Conservation (phyloP, 1,140 invertebrate genomes). For the Temnothorax nylanderi region DNA sequence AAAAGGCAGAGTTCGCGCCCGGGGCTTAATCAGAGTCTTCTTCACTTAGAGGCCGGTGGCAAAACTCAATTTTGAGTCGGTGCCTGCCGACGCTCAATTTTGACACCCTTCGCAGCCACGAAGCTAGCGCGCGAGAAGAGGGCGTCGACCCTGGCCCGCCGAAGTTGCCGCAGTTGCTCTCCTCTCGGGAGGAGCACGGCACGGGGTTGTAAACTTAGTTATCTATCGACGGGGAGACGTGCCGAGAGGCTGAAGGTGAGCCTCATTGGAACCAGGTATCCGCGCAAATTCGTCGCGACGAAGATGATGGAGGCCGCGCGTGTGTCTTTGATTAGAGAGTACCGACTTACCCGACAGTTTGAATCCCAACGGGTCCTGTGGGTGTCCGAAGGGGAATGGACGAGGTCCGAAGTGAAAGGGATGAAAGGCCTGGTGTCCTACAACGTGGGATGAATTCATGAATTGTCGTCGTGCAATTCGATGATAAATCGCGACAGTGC, state of each 20-base stretch:
- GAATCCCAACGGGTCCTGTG: conserved; percentile 92
- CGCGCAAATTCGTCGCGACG: conserved; percentile 45
- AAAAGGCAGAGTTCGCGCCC: conserved; percentile 76
- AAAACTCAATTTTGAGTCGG: conserved; percentile 85
- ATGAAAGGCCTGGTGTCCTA: conserved; percentile 93
- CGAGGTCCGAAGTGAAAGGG: conserved; percentile 94
- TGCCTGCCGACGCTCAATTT: conserved; percentile 83
- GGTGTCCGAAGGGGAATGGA: conserved; percentile 92
- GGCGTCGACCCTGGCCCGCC: conserved; percentile 52
- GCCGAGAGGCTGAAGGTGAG: conserved; percentile 58
- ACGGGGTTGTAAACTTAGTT: conserved; percentile 81
- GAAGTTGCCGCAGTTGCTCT: conserved; percentile 46
- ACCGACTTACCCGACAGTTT: conserved; percentile 92
- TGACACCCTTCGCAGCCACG: conserved; percentile 82
- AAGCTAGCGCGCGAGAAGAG: conserved; percentile 68
- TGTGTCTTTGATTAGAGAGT: conserved; percentile 62
- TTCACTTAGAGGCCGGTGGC: conserved; percentile 79
- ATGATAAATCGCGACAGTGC: not conserved
- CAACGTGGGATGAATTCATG: conserved; percentile 79
- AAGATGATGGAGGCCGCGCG: conserved; percentile 36
- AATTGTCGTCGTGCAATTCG: not conserved
- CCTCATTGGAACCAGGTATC: conserved; percentile 41
- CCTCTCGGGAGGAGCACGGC: conserved; percentile 32
- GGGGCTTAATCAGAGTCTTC: conserved; percentile 83
- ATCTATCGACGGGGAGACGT: conserved; percentile 75